Percentiles rank a stretch among this genome's conserved stretches.
phyloP scores from a whole-genome alignment of 1,140 invertebrate genomes.

The Orussus abietinus region DNA sequence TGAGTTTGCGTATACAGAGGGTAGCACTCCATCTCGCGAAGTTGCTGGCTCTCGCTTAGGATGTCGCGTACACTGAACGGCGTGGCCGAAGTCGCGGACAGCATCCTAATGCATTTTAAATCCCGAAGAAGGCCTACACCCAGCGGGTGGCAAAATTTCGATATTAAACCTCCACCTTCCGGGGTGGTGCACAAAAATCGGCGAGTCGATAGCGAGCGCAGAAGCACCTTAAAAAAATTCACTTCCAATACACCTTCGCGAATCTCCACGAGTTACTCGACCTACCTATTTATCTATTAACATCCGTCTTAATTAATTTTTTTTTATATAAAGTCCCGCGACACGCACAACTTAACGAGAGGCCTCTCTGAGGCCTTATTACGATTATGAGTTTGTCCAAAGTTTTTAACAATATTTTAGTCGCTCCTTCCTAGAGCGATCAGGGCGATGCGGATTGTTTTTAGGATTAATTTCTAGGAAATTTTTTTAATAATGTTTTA shows the following conservation, averaged over 20 bases:
- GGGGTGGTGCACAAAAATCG: not conserved
- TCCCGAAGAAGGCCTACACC: too few species aligned
- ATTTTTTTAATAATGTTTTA: slow-evolving; percentile 5
- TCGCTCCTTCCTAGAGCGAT: too few species aligned
- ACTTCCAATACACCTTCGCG: not conserved
- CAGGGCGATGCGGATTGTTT: too few species aligned
- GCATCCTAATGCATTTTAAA: slow-evolving; percentile 39
- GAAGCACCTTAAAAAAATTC: slow-evolving; percentile 1
- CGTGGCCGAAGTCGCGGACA: slow-evolving; percentile 53
- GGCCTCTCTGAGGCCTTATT: too few species aligned
- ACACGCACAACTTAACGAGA: too few species aligned
- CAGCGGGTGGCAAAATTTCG: too few species aligned
- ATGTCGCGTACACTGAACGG: slow-evolving; percentile 77
- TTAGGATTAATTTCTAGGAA: too few species aligned
- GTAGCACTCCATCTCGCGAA: slow-evolving; percentile 46
- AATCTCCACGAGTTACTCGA: not conserved
- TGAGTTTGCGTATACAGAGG: slow-evolving; percentile 29
- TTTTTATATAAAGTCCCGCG: too few species aligned
- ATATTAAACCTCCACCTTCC: slow-evolving; percentile 5
- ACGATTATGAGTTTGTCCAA: too few species aligned
- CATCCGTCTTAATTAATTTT: too few species aligned
- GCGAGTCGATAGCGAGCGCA: not conserved
- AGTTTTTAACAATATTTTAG: too few species aligned
- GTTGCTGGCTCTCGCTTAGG: slow-evolving; percentile 53
- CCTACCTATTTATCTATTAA: too few species aligned